phyloP scores from a whole-genome alignment of 2,888 invertebrate genomes.

The Lutraria lutraria region DNA sequence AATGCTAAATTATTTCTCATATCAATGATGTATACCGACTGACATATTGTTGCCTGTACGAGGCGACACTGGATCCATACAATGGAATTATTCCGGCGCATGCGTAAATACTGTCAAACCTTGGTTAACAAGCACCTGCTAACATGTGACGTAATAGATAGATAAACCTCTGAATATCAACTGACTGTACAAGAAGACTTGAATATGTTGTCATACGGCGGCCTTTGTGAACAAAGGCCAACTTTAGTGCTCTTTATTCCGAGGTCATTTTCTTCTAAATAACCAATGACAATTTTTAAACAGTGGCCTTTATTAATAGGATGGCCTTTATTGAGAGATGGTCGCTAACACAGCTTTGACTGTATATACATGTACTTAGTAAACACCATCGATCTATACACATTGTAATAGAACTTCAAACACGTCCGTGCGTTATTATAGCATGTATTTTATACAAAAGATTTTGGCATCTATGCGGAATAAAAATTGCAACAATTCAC shows the following conservation, averaged over 20 bases:
- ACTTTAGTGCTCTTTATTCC: too few relatives aligned
- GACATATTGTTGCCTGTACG: not conserved
- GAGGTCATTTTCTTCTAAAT: too few relatives aligned
- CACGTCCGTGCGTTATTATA: not conserved
- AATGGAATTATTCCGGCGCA: not conserved
- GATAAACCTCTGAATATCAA: too few relatives aligned
- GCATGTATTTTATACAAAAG: not conserved
- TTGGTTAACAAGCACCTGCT: not conserved
- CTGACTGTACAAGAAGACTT: too few relatives aligned
- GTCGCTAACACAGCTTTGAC: too few relatives aligned
- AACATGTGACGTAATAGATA: not conserved
- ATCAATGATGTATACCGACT: not conserved
- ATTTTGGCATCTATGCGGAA: conserved; percentile 16
- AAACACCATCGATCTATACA: not conserved
- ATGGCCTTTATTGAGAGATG: too few relatives aligned
- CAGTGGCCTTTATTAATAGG: too few relatives aligned
- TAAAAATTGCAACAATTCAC: not conserved
- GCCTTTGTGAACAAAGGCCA: too few relatives aligned
- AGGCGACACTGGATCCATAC: not conserved
- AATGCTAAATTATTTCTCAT: not conserved
- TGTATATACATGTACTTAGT: too few relatives aligned
- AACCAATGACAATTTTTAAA: too few relatives aligned
- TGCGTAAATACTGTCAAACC: not conserved
- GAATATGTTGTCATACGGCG: too few relatives aligned
- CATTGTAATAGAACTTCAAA: not conserved